phyloP scores from a whole-genome alignment of 92 coral and sea anemone species.

The Heliopora coerulea region DNA sequence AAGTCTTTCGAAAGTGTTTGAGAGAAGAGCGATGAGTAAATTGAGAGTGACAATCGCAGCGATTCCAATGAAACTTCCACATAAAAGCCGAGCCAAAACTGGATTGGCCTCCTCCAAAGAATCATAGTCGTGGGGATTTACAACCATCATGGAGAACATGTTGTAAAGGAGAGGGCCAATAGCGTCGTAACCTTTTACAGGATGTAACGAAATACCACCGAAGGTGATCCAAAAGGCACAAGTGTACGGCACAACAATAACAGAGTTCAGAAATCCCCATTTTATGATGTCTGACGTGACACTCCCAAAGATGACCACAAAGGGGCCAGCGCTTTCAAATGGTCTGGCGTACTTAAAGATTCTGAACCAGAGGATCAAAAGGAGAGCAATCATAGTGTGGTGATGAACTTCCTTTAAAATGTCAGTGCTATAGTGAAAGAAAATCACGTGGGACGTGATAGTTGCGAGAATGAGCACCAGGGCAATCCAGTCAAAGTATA shows the following conservation, averaged over 20 bases:
- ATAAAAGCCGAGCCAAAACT: conserved; percentile 64
- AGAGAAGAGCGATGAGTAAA: conserved; percentile 89
- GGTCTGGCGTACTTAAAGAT: conserved; percentile 66
- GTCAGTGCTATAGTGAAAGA: conserved; percentile 47
- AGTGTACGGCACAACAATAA: conserved; percentile 58
- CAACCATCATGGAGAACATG: conserved; percentile 55
- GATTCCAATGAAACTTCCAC: conserved; percentile 85
- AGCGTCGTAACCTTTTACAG: conserved; percentile 57
- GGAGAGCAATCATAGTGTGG: conserved; percentile 66
- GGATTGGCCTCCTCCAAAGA: conserved; percentile 42
- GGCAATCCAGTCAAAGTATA: conserved; percentile 59
- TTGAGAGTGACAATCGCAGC: conserved; percentile 84
- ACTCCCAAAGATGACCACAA: conserved; percentile 61
- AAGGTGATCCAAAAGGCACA: conserved; percentile 67
- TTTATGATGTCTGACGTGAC: conserved; percentile 54
- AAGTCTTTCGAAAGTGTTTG: conserved; percentile 90
- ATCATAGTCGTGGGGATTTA: conserved; percentile 53
- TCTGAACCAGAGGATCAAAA: conserved; percentile 60
- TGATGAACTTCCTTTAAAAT: conserved; percentile 56
- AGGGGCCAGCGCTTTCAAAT: conserved; percentile 61
- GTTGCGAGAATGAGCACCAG: conserved; percentile 64
- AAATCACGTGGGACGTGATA: conserved; percentile 61
- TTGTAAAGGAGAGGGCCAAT: conserved; percentile 40
- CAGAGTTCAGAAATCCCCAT: conserved; percentile 55
- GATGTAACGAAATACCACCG: conserved; percentile 47